Conservation (phyloP, 2,113 vertebrate species). For the Podilymbus podiceps region DNA sequence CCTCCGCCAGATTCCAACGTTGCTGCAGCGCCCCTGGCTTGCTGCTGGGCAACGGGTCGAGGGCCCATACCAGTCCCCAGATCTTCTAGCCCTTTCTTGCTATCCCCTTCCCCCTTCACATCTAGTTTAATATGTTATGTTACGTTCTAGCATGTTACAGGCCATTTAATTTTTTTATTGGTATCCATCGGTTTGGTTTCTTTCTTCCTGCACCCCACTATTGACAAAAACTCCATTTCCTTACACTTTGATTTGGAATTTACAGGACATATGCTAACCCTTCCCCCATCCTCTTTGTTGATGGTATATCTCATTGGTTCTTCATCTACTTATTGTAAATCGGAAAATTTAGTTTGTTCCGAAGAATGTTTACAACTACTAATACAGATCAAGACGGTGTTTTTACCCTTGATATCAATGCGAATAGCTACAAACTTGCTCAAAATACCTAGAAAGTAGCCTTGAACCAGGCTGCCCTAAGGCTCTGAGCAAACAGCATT, state of each 20-base stretch:
- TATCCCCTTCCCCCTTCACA: no score
- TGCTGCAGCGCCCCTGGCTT: no score
- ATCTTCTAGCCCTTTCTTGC: no score
- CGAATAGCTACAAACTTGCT: not conserved
- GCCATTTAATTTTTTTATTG: not conserved
- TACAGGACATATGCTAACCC: not conserved
- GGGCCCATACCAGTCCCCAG: no score
- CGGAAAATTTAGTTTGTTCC: not conserved
- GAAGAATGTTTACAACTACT: not conserved
- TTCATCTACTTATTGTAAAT: not conserved
- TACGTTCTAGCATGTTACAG: not conserved
- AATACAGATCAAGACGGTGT: not conserved
- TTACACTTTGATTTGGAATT: not conserved
- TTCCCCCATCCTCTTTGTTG: not conserved
- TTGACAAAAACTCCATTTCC: not conserved
- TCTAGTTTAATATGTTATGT: not conserved
- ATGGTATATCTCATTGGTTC: not conserved
- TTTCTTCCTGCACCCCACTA: not conserved
- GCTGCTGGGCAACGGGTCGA: no score
- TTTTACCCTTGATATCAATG: not conserved
- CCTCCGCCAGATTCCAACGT: no score
- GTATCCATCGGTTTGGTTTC: not conserved
- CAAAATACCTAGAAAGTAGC: not conserved
- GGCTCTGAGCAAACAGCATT: not conserved
- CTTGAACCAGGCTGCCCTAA: not conserved